Base-by-base conservation (phyloP, 1,140 invertebrate genomes). In the Belonocnema kinseyi region DNA sequence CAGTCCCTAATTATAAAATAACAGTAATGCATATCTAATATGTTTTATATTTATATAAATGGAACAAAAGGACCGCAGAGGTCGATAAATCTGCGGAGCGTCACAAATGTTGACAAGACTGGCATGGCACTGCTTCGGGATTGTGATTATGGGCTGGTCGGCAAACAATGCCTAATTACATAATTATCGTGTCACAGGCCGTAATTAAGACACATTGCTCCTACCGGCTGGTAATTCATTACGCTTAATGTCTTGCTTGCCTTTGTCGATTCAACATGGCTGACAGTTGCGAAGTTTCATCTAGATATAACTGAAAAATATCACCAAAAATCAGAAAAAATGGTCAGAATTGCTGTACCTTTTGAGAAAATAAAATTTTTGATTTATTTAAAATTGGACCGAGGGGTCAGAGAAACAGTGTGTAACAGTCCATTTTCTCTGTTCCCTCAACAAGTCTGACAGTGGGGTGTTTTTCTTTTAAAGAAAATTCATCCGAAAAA, bases 131-230 rank as follows among this genome's bases (percentile, higher is more conserved):
- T 66, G 61, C 86, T 88, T 85, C 81, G 81, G 84, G 79, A 86
- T 87, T 88, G 86, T 89, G 87, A 89, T 90, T 90, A 89, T 85
- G 85, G 83, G 74, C 85, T 80, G 86, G 85, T 87, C 85, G 85
- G 86, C 86, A 90, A 90, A 90, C 89, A 90, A 90, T 90, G 87
- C 88, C 87, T 90, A 90, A 90, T 90, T 90, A 89, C 88, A 89
- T 90, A 90, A 89, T 90, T 90, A 90, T 90, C 90, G 88, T 89
- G 85, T 85, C 87, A 80, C 85, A 85, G 85, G 87, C 82, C 83
- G 86, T 90, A 90, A 90, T 90, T 90, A 90, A 90, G 88, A 90
- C 87, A 89, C 88, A 90, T 90, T 89, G 89, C 88, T 88, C 86
- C 86, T 84, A 84, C 82, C 83, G 83, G 85, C 86, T 85, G 84